Base-by-base conservation (phyloP, 2,888 invertebrate genomes). In the Dicroscelio sp. region DNA sequence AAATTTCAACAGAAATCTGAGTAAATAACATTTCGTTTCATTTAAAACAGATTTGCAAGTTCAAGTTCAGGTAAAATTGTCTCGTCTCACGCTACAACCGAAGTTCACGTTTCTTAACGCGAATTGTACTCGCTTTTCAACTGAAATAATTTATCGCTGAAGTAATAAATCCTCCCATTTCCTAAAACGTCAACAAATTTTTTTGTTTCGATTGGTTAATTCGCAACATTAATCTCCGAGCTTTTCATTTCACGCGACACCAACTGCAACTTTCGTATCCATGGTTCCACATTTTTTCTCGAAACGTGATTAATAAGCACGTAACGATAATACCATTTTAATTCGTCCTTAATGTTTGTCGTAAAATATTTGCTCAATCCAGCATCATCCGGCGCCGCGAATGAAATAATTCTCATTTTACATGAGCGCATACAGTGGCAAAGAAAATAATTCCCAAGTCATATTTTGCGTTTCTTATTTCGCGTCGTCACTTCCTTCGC, bases 381-480 rank as follows among this genome's bases (percentile, higher is more conserved):
- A 20, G 35, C 43, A 25, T 73, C 33, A 71, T 33, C 55, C 31
- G 25, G 38, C 71, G 4, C 55, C 30, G 33, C 35, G 33, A 79
- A 83, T 71, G 71, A 83, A 83, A 83, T 73, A 48, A 73, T 73
- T 83, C 67, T 83, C 73, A 43, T 73, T 60, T 83, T 83, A 73
- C 73, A 83, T 30, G 58, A 35, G 48, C 38, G 63, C 48, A 67
- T 65, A 52, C 33, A 31, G 52, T 33, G 43, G 33, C 65, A 25
- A 65, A 23, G 79, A 79, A 65, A 67, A 63, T 63, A 48, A 60
- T 60, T 48, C 35, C 33, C 38, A 48, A 63, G 78, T 67, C 48
- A 52, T 79, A 79, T 67, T 79, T 79, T 33, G 52, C 52, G 48
- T 65, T 67, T 67, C 65, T 79, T 52, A 67, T 79, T 79, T 79